A percentile compares a stretch with the other conserved stretches of the same genome.
phyloP scores from a whole-genome alignment of 2,113 vertebrate genomes.

The Electrona antarctica region DNA sequence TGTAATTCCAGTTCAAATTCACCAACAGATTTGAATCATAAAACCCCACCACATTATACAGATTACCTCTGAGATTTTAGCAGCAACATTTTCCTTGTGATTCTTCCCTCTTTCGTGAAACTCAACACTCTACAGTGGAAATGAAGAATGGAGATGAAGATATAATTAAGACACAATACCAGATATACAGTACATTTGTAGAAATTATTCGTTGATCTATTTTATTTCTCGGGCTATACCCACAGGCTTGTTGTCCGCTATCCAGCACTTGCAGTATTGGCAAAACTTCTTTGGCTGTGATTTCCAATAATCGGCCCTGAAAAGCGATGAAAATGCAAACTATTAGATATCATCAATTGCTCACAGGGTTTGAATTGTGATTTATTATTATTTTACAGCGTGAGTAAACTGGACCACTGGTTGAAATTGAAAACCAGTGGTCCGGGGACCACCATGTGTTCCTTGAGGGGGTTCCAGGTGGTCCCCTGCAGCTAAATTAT shows the following conservation, averaged over 20 bases:
- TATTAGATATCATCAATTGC: background rate
- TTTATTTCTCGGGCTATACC: constrained; percentile 38
- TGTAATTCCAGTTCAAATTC: background rate
- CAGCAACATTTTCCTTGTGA: constrained; percentile 98
- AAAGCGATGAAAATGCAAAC: constrained; percentile 45
- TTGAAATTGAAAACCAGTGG: background rate
- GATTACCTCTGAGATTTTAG: constrained; percentile 92
- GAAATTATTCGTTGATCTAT: background rate
- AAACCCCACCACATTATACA: background rate
- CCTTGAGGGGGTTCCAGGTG: background rate
- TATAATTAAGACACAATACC: background rate
- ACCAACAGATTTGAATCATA: background rate
- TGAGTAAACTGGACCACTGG: too few species aligned
- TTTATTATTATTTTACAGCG: background rate
- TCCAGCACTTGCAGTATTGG: constrained; percentile 99
- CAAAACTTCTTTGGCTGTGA: constrained; percentile 99
- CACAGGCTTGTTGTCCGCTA: constrained; percentile 98
- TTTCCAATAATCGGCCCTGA: constrained; percentile 98
- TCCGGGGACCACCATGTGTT: background rate
- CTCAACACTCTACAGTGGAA: constrained; percentile 85
- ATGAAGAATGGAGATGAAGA: background rate
- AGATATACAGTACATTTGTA: background rate
- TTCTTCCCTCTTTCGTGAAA: constrained; percentile 99
- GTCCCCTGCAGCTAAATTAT: too few species aligned
- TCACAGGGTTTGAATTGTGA: background rate